Base-by-base conservation (phyloP, 2,797 vertebrate species). In the Pangasius djambal region DNA sequence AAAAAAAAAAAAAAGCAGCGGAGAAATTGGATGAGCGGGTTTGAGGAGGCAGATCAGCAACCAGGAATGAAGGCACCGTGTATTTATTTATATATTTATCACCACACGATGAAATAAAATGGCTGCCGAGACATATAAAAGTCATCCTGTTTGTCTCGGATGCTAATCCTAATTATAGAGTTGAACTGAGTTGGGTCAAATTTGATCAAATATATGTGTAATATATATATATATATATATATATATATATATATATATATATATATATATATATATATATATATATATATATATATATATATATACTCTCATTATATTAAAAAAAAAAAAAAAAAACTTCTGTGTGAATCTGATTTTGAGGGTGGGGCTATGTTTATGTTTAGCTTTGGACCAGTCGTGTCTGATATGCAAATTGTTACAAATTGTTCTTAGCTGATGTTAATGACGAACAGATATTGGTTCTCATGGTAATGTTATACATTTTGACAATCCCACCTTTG, bases 1-100 rank as follows among this genome's bases (percentile, higher is more conserved):
- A 52, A n/a, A n/a, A n/a, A n/a, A 15, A 13, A 55, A 91, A 89
- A 92, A 78, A 59, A 25, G 52, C 91, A 91, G 55, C 92, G 89
- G 55, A 93, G 89, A 95, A 93, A 94, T 94, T 92, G 93, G 92
- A 94, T 94, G 92, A 95, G 94, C 93, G 91, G 81, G 74, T 89
- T 89, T 70, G 90, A 92, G 61, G 86, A 90, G 87, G 94, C 93
- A 95, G 93, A 96, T 95, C 93, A 93, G 93, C 92, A 37, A 81
- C 83, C 75, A 13, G 48, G 61, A 85, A 69, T 84, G 16, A 63
- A 85, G n/a, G 48, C 59, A 18, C 22, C 34, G 50, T 31, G 50
- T 83, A 75, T 89, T 28, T 79, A 55, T 79, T 55, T 79, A 20
- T 78, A 8, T 78, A 78, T 78, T 31, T 78, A 31, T 78, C 28